Evolutionary conservation across 2,113 vertebrate species (phyloP).

Genomic region (Tyto alba): DNA sequence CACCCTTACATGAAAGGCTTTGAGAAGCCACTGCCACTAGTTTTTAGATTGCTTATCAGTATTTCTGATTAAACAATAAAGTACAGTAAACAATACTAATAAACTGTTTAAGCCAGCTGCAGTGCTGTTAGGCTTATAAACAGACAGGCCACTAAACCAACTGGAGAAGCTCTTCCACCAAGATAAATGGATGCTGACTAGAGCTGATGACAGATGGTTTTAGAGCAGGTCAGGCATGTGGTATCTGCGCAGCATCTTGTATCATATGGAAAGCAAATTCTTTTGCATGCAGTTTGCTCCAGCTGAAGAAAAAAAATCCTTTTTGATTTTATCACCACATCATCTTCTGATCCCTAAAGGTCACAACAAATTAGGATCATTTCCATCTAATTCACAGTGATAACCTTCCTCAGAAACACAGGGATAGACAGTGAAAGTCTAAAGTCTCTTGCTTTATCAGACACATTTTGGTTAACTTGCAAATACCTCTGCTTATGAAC

Average conservation of each 20-base stretch:
- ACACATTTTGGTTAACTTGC: background rate
- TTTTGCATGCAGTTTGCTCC: background rate
- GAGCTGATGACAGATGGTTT: slow-evolving; percentile 45
- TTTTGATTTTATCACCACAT: background rate
- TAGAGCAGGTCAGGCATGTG: slow-evolving; percentile 37
- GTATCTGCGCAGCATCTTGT: background rate
- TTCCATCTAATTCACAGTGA: background rate
- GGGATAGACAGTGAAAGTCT: background rate
- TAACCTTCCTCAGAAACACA: background rate
- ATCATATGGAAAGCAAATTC: slow-evolving; percentile 35
- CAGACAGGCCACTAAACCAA: background rate
- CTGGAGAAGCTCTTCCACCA: background rate
- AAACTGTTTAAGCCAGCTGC: background rate
- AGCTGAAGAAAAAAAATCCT: slow-evolving; percentile 15
- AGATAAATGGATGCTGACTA: background rate
- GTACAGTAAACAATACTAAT: background rate
- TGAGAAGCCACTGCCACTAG: background rate
- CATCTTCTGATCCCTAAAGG: slow-evolving; percentile 15
- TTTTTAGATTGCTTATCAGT: background rate
- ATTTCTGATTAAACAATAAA: background rate
- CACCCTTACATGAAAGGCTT: background rate
- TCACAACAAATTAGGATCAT: background rate
- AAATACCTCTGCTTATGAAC: background rate
- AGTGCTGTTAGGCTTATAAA: background rate
- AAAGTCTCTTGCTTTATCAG: background rate